These are phyloP conservation scores for Kryphioiulus occultus DNA, from an alignment of 2,888 invertebrate species.

Conservation along the genomic window DNA sequence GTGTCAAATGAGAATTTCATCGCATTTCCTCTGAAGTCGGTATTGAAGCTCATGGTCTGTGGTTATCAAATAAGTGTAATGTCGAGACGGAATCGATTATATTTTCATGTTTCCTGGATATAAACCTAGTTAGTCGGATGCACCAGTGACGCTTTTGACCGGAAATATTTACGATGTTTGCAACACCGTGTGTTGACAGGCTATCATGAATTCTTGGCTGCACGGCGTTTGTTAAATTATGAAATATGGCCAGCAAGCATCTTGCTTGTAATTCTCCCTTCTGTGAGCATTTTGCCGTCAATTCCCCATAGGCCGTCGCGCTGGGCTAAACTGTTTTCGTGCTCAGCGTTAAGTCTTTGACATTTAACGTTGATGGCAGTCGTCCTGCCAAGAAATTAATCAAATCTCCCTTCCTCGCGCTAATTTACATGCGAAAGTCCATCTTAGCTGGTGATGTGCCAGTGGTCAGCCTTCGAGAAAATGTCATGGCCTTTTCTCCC, in stretches of 20 bases:
- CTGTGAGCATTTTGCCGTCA: not conserved
- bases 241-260: not conserved
- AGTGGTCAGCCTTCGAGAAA: not conserved
- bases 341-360: not conserved
- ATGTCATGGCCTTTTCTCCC: not conserved
- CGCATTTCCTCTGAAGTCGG: not conserved
- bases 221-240: not conserved
- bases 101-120: not conserved
- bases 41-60: not conserved
- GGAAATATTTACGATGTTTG: slow-evolving; percentile 19
- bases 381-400: not conserved
- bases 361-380: not conserved
- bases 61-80: not conserved
- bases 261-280: not conserved
- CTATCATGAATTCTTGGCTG: not conserved
- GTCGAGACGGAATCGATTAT: slow-evolving; percentile 21
- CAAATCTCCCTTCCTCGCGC: not conserved
- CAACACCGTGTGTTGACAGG: not conserved
- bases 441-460: not conserved
- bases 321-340: not conserved
- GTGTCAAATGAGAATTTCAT: not conserved
- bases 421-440: not conserved
- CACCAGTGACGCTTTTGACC: not conserved
- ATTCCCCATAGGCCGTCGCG: not conserved
- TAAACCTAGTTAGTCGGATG: not conserved